Conservation (phyloP, 2,888 invertebrate species). For the Heteromurus nitidus region DNA sequence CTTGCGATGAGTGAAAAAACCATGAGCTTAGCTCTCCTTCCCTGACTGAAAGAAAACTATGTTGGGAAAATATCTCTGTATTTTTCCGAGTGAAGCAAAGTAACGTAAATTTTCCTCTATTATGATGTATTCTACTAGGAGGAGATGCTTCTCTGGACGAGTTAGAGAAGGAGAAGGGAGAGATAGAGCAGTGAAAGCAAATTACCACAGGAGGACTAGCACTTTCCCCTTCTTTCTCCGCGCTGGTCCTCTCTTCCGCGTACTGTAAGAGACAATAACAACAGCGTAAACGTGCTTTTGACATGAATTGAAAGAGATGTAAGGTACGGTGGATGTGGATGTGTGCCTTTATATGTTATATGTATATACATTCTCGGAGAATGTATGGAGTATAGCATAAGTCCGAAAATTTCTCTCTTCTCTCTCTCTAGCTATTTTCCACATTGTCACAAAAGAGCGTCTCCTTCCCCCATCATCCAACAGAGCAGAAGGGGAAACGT, state of each 20-base stretch:
- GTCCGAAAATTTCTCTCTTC: neutral
- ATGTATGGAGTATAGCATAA: neutral
- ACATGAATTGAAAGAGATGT: constrained; percentile 39
- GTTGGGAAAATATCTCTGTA: too few relatives aligned
- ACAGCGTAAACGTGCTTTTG: constrained; percentile 16
- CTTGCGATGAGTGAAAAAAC: neutral
- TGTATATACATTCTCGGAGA: too few relatives aligned
- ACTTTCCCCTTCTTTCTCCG: neutral
- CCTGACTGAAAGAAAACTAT: too few relatives aligned
- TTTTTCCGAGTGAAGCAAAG: too few relatives aligned
- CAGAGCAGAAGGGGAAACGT: neutral
- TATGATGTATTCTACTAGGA: too few relatives aligned
- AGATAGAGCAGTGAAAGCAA: neutral
- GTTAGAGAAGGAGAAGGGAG: neutral
- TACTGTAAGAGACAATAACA: constrained; percentile 15
- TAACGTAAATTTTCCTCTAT: too few relatives aligned
- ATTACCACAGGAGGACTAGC: neutral
- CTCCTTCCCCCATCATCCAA: neutral
- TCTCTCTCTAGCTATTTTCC: neutral
- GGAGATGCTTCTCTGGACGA: neutral
- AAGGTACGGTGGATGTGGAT: constrained; percentile 6
- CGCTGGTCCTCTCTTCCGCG: neutral
- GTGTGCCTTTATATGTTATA: neutral
- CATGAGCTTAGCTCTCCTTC: too few relatives aligned
- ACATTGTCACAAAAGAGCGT: constrained; percentile 12